A percentile compares a stretch with the other conserved stretches of the same genome.
phyloP scores from a whole-genome alignment of 2,113 vertebrate genomes.

The Castor canadensis region DNA sequence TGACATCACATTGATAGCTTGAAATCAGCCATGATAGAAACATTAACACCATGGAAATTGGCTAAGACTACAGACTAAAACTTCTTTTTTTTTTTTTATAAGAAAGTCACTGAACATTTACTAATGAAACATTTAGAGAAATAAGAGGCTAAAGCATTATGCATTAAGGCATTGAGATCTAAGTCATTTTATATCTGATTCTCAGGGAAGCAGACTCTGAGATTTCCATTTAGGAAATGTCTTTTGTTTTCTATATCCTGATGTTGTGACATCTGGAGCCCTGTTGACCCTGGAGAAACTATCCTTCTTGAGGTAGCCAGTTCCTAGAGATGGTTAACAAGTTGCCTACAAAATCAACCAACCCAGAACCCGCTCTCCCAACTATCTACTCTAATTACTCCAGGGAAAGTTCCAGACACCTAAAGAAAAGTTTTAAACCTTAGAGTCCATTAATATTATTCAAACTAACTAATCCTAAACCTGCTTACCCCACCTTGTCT shows the following conservation, averaged over 20 bases:
- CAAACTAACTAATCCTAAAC: not conserved
- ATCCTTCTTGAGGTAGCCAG: not conserved
- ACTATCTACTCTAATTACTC: not conserved
- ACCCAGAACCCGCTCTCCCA: not conserved
- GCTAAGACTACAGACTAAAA: not conserved
- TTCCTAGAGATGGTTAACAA: not conserved
- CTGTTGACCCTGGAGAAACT: not conserved
- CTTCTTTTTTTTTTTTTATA: not conserved
- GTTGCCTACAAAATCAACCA: not conserved
- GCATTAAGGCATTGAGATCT: not conserved
- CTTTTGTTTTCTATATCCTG: not conserved
- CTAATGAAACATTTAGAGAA: not conserved
- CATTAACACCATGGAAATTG: not conserved
- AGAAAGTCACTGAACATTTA: not conserved
- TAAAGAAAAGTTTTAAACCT: not conserved
- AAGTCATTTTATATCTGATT: not conserved
- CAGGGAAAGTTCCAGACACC: not conserved
- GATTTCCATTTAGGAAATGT: not conserved
- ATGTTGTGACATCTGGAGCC: not conserved
- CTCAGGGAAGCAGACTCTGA: not conserved
- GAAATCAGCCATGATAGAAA: not conserved
- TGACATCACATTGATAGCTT: not conserved
- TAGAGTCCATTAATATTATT: not conserved
- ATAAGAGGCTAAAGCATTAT: not conserved
- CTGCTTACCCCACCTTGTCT: not conserved